Evolutionary conservation across 1,140 invertebrate species (phyloP).

Genomic region (Neodiprion lecontei): DNA sequence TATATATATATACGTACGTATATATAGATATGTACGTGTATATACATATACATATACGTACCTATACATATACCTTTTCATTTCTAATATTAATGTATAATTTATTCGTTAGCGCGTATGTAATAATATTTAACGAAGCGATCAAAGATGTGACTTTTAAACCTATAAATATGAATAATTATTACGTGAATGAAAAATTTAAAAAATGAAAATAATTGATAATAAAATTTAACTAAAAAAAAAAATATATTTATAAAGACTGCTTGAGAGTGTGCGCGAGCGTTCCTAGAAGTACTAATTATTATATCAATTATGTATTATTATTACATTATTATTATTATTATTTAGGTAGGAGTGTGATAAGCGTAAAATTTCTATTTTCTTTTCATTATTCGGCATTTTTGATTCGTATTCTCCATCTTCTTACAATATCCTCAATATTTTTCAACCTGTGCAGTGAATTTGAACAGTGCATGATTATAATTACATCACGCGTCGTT

Average conservation of each 20-base stretch:
- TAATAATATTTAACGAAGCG: background rate
- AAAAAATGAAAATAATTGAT: constrained; percentile 20
- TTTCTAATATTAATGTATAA: too few relatives aligned
- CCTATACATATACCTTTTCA: too few relatives aligned
- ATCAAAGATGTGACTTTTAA: constrained; percentile 2
- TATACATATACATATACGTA: too few relatives aligned
- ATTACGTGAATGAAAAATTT: constrained; percentile 16
- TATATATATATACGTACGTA: too few relatives aligned
- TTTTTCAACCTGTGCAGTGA: constrained; percentile 8
- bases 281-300: constrained; percentile 44
- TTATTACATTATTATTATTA: background rate
- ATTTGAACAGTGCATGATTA: background rate
- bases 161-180: background rate
- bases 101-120: background rate
- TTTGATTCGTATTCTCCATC: background rate
- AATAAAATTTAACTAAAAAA: background rate
- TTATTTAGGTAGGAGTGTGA: background rate
- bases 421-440: constrained; percentile 12
- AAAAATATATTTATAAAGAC: constrained; percentile 59
- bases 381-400: constrained; percentile 37
- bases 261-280: constrained; percentile 55
- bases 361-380: constrained; percentile 35
- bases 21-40: too few relatives aligned
- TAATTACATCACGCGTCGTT: too few relatives aligned
- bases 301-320: background rate